Base-by-base conservation (phyloP, 2,888 invertebrate genomes). In the Orthosia incerta region DNA sequence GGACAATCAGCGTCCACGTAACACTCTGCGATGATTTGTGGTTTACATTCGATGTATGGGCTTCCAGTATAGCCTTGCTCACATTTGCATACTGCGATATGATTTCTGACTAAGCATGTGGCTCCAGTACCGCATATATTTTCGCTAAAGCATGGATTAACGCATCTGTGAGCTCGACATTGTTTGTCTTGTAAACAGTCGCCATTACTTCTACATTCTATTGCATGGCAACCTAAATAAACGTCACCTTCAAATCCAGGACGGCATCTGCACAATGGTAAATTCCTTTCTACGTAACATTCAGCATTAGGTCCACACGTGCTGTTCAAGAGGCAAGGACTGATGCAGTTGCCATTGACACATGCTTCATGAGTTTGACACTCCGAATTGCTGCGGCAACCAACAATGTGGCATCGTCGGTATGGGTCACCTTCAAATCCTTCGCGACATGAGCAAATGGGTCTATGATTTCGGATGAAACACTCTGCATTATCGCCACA, bases 391-490 rank as follows among this genome's bases (percentile, higher is more conserved):
- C 97, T 97, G 78, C 98, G 97, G 91, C 99, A 99, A 56, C 99
- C 99, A 51, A 98, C 97, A 31, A 98, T 97, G 87, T 97, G 97
- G 91, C 99, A 99, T 64, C 97, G 97, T 50, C 97, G 97, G 90
- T 98, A 98, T 4, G 99, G 98, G 94, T 99, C 98, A 61, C 99
- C 99, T 90, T 98, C 98, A 90, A 97, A 98, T 50, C 98, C 98
- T 87, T 98, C 97, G 86, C 97, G 97, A 91, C 99, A 99, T 4
- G 98, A 98, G 92, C 99, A 99, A 53, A 98, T 97, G 3, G 99
- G 98, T 77, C 98, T 97, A 91, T 99, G 99, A 87, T 98, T 97
- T 79, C 97, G 97, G 11, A 99, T 97, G 81, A 97, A 97, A 89
- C 99, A 99, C 85, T 98, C 97, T 55, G 98, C 98, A 88, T 99